Evolutionary conservation across 2,888 invertebrate species (phyloP).

Genomic region (Bimastos eiseni): DNA sequence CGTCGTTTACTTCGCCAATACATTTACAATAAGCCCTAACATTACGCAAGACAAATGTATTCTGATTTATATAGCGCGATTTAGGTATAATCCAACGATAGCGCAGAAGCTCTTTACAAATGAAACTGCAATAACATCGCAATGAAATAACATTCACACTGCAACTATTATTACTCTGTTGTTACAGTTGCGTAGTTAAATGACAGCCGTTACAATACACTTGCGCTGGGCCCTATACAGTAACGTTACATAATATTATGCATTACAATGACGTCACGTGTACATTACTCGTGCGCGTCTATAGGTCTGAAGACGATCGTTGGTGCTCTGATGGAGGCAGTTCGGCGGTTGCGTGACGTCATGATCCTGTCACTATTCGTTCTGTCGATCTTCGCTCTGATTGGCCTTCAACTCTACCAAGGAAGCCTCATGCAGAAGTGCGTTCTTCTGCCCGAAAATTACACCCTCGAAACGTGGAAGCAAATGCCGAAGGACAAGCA

Average conservation of each 20-base stretch:
- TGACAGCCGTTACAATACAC: no score
- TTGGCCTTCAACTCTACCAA: constrained; percentile 73
- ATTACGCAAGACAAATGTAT: neutral
- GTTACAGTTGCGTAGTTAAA: neutral
- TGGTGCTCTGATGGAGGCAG: constrained; percentile 98
- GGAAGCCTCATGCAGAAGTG: constrained; percentile 39
- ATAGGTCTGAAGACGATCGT: constrained; percentile 98
- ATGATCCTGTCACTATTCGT: constrained; percentile 99
- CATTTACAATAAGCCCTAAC: neutral
- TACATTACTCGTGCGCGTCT: neutral
- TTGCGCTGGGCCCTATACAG: no score
- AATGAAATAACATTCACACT: neutral
- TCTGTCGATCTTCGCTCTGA: constrained; percentile 94
- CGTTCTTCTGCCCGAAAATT: constrained; percentile 33
- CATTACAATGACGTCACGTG: neutral
- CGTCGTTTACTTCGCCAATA: neutral
- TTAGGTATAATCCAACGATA: no score
- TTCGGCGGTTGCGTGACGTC: constrained; percentile 98
- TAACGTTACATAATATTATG: no score
- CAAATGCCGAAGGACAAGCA: neutral
- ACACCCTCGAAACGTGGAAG: constrained; percentile 26
- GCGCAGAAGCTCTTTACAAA: neutral
- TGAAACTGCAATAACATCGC: neutral
- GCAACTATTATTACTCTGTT: neutral
- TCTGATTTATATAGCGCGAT: no score